phyloP scores from a whole-genome alignment of 2,113 vertebrate genomes.

The Varanus komodoensis region DNA sequence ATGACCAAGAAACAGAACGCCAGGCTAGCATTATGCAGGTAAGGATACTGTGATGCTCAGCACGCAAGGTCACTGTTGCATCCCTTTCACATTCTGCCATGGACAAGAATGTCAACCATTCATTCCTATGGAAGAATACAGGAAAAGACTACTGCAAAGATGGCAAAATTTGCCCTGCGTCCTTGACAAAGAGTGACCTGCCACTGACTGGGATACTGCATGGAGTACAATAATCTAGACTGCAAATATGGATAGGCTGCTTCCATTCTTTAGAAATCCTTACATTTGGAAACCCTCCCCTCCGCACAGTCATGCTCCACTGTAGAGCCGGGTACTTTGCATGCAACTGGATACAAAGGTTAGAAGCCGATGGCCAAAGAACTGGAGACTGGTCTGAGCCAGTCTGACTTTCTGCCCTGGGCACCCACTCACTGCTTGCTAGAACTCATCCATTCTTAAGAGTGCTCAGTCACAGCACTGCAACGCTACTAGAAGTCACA shows the following conservation, averaged over 20 bases:
- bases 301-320: neutral
- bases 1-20: neutral
- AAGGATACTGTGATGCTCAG: neutral
- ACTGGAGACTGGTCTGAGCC: neutral
- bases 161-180: neutral
- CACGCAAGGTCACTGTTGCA: neutral
- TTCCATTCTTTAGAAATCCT: neutral
- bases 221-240: neutral
- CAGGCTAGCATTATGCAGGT: neutral
- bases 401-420: neutral
- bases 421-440: neutral
- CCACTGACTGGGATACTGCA: neutral
- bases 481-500: too few relatives aligned
- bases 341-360: neutral
- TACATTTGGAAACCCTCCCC: too few relatives aligned
- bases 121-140: neutral
- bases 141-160: neutral
- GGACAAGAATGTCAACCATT: neutral
- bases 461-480: rapidly evolving
- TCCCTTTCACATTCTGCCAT: neutral
- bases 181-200: neutral
- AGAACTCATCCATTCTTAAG: too few relatives aligned
- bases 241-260: neutral
- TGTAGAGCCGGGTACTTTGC: neutral
- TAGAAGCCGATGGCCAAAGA: neutral